These are phyloP conservation scores for Spisula solida DNA, from an alignment of 2,888 invertebrate species.

Conservation along the genomic window DNA sequence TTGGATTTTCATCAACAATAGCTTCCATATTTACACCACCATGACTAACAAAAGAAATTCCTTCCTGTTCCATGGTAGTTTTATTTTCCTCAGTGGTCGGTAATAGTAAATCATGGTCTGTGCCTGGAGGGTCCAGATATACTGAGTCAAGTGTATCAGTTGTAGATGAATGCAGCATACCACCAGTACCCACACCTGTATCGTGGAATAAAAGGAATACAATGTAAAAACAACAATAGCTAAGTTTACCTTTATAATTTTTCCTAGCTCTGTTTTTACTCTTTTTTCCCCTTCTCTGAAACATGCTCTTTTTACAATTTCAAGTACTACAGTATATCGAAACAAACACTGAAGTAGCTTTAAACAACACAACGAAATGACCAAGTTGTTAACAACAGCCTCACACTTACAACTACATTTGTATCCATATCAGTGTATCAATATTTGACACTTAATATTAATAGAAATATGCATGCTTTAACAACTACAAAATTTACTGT, in stretches of 20 bases:
- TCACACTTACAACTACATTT: not conserved
- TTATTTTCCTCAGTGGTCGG: not conserved
- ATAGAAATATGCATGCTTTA: not conserved
- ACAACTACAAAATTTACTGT: not conserved
- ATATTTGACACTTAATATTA: not conserved
- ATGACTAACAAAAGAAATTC: not conserved
- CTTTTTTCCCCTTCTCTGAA: not conserved
- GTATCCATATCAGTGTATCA: not conserved
- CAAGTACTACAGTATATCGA: not conserved
- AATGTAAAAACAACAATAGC: not conserved
- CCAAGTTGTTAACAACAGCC: not conserved
- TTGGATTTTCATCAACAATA: not conserved
- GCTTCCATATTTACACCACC: not conserved
- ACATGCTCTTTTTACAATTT: not conserved
- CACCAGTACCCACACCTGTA: conserved; percentile 39
- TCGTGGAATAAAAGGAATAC: not conserved
- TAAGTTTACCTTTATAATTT: not conserved
- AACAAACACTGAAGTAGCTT: not conserved
- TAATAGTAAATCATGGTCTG: conserved; percentile 47
- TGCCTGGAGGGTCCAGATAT: conserved; percentile 77
- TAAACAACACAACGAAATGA: not conserved
- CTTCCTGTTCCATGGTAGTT: not conserved
- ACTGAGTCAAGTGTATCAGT: conserved; percentile 85
- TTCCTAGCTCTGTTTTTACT: not conserved
- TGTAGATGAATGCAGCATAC: conserved; percentile 81